These are phyloP conservation scores for Eidolon helvum DNA, from an alignment of 2,113 vertebrate genomes.

Conservation along the genomic window DNA sequence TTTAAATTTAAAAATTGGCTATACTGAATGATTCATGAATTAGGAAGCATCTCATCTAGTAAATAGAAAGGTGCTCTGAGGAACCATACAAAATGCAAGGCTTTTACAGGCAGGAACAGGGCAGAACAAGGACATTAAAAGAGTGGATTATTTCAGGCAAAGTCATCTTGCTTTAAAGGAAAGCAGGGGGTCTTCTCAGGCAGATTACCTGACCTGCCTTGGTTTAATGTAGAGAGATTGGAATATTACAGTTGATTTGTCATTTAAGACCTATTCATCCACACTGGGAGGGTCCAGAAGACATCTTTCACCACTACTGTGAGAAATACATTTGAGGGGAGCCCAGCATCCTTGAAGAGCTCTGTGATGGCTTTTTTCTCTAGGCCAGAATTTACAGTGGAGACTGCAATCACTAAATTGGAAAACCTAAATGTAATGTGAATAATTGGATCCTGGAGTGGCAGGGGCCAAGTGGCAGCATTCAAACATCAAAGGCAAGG, in stretches of 20 bases:
- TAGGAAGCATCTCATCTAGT: neutral
- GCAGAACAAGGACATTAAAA: neutral
- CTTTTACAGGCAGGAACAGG: neutral
- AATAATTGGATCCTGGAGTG: neutral
- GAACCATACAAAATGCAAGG: neutral
- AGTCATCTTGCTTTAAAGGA: neutral
- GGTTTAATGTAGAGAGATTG: neutral
- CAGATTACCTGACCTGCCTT: neutral
- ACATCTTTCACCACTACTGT: neutral
- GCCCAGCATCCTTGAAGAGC: neutral
- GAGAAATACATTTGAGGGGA: neutral
- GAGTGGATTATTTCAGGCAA: neutral
- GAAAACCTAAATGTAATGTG: neutral
- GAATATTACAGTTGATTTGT: neutral
- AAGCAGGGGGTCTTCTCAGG: neutral
- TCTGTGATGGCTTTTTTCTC: neutral
- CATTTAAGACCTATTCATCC: neutral
- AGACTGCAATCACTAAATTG: neutral
- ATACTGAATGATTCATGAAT: neutral
- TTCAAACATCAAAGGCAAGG: neutral
- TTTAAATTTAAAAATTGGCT: neutral
- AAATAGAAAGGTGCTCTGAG: neutral
- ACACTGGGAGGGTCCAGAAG: neutral
- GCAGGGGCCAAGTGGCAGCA: neutral
- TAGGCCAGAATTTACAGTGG: neutral